Conservation (phyloP, 1,140 invertebrate genomes). For the Metaphire vulgaris region DNA sequence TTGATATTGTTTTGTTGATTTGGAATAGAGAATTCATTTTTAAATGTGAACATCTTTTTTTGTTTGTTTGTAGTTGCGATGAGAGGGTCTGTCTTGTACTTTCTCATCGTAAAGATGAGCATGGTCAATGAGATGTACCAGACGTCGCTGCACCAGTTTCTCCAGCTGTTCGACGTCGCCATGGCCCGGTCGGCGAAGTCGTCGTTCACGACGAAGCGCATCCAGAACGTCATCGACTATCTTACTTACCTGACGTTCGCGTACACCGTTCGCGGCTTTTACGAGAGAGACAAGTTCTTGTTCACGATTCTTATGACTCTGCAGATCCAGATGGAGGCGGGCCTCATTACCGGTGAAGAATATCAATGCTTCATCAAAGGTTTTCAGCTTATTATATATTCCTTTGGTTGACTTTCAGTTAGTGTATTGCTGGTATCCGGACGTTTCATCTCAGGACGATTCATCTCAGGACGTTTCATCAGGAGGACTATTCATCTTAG, state of each 20-base stretch:
- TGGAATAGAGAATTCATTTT: too few species aligned
- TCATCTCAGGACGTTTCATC: neutral
- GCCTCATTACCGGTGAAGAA: conserved; percentile 74
- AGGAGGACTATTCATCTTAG: neutral
- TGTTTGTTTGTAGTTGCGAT: too few species aligned
- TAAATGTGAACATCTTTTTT: too few species aligned
- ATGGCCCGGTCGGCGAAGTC: conserved; percentile 66
- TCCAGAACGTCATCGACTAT: conserved; percentile 81
- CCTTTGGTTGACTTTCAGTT: neutral
- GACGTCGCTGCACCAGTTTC: conserved; percentile 30
- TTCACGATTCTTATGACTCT: conserved; percentile 89
- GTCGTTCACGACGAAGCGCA: conserved; percentile 68
- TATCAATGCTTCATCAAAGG: conserved; percentile 71
- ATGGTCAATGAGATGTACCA: conserved; percentile 90
- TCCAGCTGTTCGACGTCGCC: conserved; percentile 81
- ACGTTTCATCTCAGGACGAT: neutral
- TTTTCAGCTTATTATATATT: neutral
- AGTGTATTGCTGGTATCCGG: neutral
- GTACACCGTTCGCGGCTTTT: conserved; percentile 85
- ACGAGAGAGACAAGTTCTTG: conserved; percentile 83
- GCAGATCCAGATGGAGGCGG: conserved; percentile 83
- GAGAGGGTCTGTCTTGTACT: conserved; percentile 87
- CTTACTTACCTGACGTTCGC: conserved; percentile 85
- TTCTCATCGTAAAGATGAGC: conserved; percentile 94
- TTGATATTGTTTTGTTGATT: too few species aligned